Conservation (phyloP, 2,113 vertebrate species). For the Hyperoodon ampullatus region DNA sequence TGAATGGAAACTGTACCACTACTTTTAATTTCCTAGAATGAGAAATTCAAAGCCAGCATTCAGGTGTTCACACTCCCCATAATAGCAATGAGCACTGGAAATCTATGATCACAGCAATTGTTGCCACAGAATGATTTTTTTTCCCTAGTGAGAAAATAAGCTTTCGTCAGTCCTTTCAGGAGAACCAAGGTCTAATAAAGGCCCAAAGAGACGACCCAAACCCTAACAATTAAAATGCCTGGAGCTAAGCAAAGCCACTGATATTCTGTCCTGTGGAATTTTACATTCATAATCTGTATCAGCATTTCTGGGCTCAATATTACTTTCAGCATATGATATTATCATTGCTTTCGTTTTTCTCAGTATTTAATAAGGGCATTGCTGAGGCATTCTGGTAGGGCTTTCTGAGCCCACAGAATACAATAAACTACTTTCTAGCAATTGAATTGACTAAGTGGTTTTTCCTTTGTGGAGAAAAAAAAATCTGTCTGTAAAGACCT, state of each 20-base stretch:
- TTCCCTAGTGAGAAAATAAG: conserved; percentile 1
- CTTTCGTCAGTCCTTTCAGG: conserved; percentile 19
- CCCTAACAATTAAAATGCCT: neutral
- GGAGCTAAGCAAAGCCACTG: neutral
- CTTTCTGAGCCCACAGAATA: neutral
- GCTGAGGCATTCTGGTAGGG: neutral
- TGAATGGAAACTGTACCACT: neutral
- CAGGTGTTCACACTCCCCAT: neutral
- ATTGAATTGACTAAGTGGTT: neutral
- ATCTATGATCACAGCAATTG: neutral
- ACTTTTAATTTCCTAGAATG: neutral
- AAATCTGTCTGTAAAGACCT: neutral
- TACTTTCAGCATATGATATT: neutral
- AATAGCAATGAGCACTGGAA: neutral
- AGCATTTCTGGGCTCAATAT: neutral
- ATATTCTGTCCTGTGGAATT: neutral
- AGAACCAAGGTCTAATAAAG: neutral
- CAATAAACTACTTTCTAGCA: neutral
- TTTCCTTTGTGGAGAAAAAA: neutral
- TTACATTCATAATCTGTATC: neutral
- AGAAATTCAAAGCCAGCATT: neutral
- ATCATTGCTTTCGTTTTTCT: neutral
- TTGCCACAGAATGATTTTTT: neutral
- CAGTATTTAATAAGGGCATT: neutral
- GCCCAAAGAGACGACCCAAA: conserved; percentile 10